These are phyloP conservation scores for Ooceraea biroi DNA, from an alignment of 1,140 invertebrate genomes.

Conservation along the genomic window DNA sequence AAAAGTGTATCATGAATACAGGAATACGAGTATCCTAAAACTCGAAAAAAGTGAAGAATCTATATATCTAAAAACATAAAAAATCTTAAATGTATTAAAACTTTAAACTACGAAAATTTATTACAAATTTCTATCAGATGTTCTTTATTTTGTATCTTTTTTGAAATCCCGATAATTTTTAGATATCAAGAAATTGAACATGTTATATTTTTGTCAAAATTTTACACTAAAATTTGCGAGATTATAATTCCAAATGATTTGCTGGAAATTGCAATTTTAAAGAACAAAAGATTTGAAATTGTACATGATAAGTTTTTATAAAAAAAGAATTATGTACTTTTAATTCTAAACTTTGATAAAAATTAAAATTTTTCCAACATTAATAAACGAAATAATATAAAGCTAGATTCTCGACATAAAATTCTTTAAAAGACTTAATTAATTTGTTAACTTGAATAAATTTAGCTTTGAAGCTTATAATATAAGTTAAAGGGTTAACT, in stretches of 20 bases:
- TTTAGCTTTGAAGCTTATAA: neutral
- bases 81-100: constrained; percentile 26
- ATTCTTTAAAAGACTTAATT: neutral
- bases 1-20: neutral
- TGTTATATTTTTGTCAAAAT: constrained; percentile 6
- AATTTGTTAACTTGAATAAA: neutral
- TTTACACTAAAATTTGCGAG: too few species aligned
- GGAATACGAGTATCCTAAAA: too few species aligned
- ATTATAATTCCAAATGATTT: too few species aligned
- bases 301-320: too few species aligned
- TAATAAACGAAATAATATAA: neutral
- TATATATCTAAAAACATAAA: neutral
- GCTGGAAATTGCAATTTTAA: too few species aligned
- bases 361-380: constrained; percentile 1
- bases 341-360: neutral
- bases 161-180: too few species aligned
- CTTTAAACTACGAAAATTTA: neutral
- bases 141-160: too few species aligned
- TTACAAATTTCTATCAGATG: neutral
- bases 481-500: constrained; percentile 56
- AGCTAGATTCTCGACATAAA: neutral
- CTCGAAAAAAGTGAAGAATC: neutral
- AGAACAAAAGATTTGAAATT: neutral
- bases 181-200: neutral
- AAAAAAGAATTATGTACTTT: too few species aligned